Evolutionary conservation across 2,113 vertebrate genomes (phyloP).

Genomic region (Xiphophorus maculatus): DNA sequence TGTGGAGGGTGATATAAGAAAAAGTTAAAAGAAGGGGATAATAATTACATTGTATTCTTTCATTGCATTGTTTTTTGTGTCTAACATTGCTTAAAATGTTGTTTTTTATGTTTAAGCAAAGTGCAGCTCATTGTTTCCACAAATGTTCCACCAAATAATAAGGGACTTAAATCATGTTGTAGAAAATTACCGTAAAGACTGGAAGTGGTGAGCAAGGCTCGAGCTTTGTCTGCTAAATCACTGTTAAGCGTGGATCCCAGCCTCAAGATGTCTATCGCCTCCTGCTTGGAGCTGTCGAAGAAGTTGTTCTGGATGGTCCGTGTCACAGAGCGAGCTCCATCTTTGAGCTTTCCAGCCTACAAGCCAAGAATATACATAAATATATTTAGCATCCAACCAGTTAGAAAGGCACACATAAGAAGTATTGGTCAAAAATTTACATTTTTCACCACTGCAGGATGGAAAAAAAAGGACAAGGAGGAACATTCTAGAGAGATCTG

Average conservation of each 20-base stretch:
- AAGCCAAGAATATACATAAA: conserved; percentile 26
- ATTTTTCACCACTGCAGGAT: background rate
- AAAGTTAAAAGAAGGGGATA: background rate
- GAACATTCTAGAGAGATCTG: conserved; percentile 23
- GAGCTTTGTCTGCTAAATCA: conserved; percentile 97
- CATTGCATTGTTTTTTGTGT: background rate
- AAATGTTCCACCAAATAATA: background rate
- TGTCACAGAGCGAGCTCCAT: conserved; percentile 96
- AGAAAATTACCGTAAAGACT: conserved; percentile 89
- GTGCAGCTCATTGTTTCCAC: background rate
- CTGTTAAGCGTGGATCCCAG: conserved; percentile 98
- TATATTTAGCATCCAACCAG: background rate
- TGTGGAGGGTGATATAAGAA: background rate
- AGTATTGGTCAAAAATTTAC: background rate
- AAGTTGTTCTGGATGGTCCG: conserved; percentile 99
- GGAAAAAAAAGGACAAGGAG: conserved; percentile 10
- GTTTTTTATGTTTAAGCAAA: background rate
- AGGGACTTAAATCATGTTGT: background rate
- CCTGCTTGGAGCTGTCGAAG: conserved; percentile 99
- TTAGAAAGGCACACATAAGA: conserved; percentile 13
- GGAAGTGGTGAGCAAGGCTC: conserved; percentile 95
- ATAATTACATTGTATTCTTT: background rate
- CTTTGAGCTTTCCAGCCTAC: conserved; percentile 97
- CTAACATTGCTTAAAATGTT: background rate
- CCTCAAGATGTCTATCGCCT: conserved; percentile 96